A percentile compares a stretch with the other conserved stretches of the same genome.
These are phyloP conservation scores for Drosophila sulfurigaster DNA, from an alignment of 1,140 invertebrate species.

Conservation along the genomic window DNA sequence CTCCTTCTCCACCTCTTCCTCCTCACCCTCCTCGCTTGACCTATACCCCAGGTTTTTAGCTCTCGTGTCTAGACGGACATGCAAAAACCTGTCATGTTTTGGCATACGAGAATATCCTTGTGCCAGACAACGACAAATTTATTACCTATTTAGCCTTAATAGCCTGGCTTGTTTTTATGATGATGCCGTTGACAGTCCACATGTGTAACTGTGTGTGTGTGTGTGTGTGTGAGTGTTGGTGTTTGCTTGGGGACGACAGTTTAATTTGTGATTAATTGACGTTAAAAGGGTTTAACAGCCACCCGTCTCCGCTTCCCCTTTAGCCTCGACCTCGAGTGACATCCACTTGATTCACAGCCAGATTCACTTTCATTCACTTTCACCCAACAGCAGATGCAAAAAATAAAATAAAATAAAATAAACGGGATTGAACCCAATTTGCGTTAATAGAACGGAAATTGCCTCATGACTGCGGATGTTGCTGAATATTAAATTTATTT, in stretches of 20 bases:
- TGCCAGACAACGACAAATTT: constrained; percentile 76
- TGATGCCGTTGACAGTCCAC: constrained; percentile 53
- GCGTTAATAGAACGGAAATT: constrained; percentile 70
- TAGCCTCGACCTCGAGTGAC: constrained; percentile 13
- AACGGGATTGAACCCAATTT: constrained; percentile 60
- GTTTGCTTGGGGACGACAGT: constrained; percentile 56
- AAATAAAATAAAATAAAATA: background rate
- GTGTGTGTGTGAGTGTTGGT: constrained; percentile 14
- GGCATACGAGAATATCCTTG: constrained; percentile 56
- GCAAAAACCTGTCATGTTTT: constrained; percentile 61
- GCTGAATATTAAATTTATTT: constrained; percentile 72
- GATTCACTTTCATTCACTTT: constrained; percentile 71
- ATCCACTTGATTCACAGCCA: constrained; percentile 55
- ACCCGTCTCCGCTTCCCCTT: constrained; percentile 8
- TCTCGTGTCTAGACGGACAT: constrained; percentile 62
- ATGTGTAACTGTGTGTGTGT: background rate
- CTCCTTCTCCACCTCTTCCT: background rate
- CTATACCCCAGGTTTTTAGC: too few relatives aligned
- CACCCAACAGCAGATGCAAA: constrained; percentile 1
- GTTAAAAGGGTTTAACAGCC: constrained; percentile 80
- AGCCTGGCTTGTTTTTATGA: constrained; percentile 78
- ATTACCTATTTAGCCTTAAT: constrained; percentile 83
- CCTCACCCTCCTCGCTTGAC: background rate
- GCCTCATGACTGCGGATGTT: constrained; percentile 73
- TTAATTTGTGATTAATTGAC: constrained; percentile 84